Percentiles rank a stretch among this genome's conserved stretches.
These are phyloP conservation scores for Gasterosteus aculeatus DNA, from an alignment of 2,113 vertebrate genomes.

Conservation along the genomic window DNA sequence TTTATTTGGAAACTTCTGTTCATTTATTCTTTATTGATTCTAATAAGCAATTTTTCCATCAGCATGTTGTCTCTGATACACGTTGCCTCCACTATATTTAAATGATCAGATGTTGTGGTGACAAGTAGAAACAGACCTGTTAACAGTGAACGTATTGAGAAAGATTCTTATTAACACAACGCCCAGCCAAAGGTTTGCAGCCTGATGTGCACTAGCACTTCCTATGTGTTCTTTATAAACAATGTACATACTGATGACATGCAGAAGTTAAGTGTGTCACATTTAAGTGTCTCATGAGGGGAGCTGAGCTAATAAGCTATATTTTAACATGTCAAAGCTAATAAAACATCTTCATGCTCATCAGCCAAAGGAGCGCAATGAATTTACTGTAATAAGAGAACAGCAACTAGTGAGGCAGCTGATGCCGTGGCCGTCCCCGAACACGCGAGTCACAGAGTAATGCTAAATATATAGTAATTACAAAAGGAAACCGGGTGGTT, in stretches of 20 bases:
- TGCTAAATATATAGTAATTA: constrained; percentile 27
- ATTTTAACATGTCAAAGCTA: constrained; percentile 63
- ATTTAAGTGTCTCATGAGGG: constrained; percentile 45
- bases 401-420: constrained; percentile 32
- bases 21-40: background rate
- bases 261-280: constrained; percentile 43
- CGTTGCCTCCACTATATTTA: background rate
- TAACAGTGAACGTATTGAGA: background rate
- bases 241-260: constrained; percentile 35
- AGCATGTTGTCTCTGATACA: background rate
- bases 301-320: constrained; percentile 52
- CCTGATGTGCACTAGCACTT: background rate
- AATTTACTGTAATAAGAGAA: constrained; percentile 60
- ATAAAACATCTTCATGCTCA: constrained; percentile 57
- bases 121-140: background rate
- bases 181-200: constrained; percentile 1
- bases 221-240: constrained; percentile 8
- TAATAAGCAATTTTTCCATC: background rate
- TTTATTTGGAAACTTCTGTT: background rate
- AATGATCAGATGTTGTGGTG: background rate
- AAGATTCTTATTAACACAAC: background rate
- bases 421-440: constrained; percentile 15
- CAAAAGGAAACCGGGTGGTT: background rate
- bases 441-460: constrained; percentile 16
- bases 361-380: constrained; percentile 57